Conservation (phyloP, 2,113 vertebrate species). For the Pungitius pungitius region DNA sequence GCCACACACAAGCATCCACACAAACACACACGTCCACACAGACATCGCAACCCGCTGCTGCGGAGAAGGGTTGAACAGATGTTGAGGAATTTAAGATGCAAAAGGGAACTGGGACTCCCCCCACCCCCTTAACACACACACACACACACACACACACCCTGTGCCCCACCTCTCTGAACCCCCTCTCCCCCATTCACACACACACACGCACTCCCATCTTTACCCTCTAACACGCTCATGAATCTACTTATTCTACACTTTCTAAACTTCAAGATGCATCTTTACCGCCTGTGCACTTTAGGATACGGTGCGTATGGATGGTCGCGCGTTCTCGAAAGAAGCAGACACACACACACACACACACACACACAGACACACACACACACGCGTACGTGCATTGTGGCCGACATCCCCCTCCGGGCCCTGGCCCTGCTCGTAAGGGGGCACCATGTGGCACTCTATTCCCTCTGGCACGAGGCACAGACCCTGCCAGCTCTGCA, state of each 20-base stretch:
- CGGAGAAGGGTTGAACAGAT: conserved; percentile 85
- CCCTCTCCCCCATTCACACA: conserved; percentile 39
- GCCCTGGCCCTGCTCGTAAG: conserved; percentile 79
- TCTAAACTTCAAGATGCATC: conserved; percentile 51
- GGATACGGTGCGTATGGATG: conserved; percentile 1
- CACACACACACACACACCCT: conserved; percentile 33
- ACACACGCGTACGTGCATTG: conserved; percentile 43
- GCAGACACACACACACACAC: conserved; percentile 38
- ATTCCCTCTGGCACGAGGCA: conserved; percentile 81
- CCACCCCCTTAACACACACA: conserved; percentile 20
- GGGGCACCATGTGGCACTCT: conserved; percentile 83
- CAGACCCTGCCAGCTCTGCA: conserved; percentile 76
- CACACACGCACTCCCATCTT: conserved; percentile 37
- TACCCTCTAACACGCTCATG: conserved; percentile 50
- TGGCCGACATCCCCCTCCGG: conserved; percentile 72
- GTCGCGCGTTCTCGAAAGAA: conserved; percentile 41
- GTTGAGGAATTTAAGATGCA: conserved; percentile 91
- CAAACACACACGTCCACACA: conserved; percentile 32
- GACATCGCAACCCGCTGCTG: conserved; percentile 67
- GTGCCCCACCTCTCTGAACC: conserved; percentile 52
- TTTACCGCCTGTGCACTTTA: conserved; percentile 29
- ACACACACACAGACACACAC: conserved; percentile 33
- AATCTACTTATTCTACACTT: conserved; percentile 62
- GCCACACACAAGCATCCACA: conserved; percentile 18
- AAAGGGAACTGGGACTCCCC: conserved; percentile 75